A percentile compares a stretch with the other conserved stretches of the same genome.
phyloP scores from a whole-genome alignment of 1,140 invertebrate species.

The Anastrepha ludens region DNA sequence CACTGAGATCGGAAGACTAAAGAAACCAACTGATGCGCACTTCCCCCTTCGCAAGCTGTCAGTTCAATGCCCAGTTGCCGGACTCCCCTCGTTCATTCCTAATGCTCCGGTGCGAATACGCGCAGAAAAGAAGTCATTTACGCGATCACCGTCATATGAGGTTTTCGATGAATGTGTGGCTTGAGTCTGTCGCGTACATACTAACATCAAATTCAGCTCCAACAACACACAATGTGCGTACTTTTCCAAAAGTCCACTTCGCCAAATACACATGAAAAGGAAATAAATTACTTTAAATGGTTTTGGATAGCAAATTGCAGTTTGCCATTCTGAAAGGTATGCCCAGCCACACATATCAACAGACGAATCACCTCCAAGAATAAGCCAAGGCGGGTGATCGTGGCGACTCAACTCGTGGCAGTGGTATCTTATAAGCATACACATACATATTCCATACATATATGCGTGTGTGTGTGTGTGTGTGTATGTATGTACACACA shows the following conservation, averaged over 20 bases:
- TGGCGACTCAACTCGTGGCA: neutral
- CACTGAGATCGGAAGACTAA: constrained; percentile 3
- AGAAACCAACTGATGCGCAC: constrained; percentile 18
- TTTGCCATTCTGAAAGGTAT: constrained; percentile 37
- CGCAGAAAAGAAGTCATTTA: constrained; percentile 53
- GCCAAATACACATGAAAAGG: constrained; percentile 17
- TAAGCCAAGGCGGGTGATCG: constrained; percentile 70
- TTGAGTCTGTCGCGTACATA: neutral
- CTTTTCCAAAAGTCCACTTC: neutral
- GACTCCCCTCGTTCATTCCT: constrained; percentile 22
- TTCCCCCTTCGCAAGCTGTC: constrained; percentile 40
- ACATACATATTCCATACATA: neutral
- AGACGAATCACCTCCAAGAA: constrained; percentile 58
- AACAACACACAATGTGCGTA: constrained; percentile 11
- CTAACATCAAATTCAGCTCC: neutral
- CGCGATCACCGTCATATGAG: constrained; percentile 13
- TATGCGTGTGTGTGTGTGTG: neutral
- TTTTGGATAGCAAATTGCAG: constrained; percentile 56
- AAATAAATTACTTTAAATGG: constrained; percentile 57
- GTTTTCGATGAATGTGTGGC: neutral
- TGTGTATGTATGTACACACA: constrained; percentile 3
- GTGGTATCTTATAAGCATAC: neutral
- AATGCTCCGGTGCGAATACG: constrained; percentile 17
- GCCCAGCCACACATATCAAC: constrained; percentile 62
- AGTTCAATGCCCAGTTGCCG: constrained; percentile 3